Conservation (phyloP, 1,140 invertebrate genomes). For the Formica exsecta region DNA sequence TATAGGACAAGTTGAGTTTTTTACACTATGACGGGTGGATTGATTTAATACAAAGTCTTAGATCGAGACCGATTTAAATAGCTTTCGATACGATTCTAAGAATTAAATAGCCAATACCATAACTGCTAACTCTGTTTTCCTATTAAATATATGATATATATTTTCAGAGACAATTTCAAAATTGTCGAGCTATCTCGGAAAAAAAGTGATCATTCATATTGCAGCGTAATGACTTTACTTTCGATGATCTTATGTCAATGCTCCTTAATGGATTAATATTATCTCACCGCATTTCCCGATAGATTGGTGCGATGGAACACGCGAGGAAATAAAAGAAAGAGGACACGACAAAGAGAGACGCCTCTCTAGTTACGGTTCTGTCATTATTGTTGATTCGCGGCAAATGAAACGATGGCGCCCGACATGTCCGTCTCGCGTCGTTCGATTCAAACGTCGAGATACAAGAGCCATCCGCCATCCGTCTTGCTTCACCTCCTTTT, state of each 20-base stretch:
- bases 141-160: background rate
- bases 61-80: slow-evolving; percentile 45
- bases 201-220: slow-evolving; percentile 31
- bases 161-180: background rate
- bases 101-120: slow-evolving; percentile 10
- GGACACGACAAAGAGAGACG: slow-evolving; percentile 26
- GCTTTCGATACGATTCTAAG: slow-evolving; percentile 30
- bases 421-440: slow-evolving; percentile 62
- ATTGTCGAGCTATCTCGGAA: background rate
- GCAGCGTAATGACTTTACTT: slow-evolving; percentile 6
- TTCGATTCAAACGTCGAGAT: slow-evolving; percentile 79
- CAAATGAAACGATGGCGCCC: slow-evolving; percentile 53
- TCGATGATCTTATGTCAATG: background rate
- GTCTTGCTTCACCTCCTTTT: slow-evolving; percentile 18
- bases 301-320: slow-evolving; percentile 22
- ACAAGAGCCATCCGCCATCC: slow-evolving; percentile 62
- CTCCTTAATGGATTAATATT: slow-evolving; percentile 41
- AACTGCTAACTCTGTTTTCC: slow-evolving; percentile 23
- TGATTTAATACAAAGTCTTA: slow-evolving; percentile 35
- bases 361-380: slow-evolving; percentile 68
- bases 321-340: background rate
- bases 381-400: slow-evolving; percentile 68
- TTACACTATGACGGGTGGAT: background rate
- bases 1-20: slow-evolving; percentile 11
- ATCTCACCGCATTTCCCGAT: slow-evolving; percentile 50